These are phyloP conservation scores for Drosophila asahinai DNA, from an alignment of 1,140 invertebrate genomes.

Conservation along the genomic window DNA sequence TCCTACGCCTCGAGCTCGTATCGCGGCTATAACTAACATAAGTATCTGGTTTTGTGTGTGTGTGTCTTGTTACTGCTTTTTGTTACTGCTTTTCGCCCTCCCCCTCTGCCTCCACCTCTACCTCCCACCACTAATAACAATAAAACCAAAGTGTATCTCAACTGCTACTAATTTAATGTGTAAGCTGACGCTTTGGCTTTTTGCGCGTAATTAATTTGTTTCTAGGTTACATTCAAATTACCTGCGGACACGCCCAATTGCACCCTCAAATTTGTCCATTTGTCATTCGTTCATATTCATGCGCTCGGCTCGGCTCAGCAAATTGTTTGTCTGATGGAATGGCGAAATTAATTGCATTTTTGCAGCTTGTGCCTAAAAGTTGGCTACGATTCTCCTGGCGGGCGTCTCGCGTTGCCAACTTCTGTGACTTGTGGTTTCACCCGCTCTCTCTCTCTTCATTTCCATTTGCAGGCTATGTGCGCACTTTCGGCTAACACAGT, in stretches of 20 bases:
- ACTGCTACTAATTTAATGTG: constrained; percentile 47
- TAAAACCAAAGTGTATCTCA: constrained; percentile 30
- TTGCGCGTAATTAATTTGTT: constrained; percentile 52
- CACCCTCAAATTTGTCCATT: constrained; percentile 58
- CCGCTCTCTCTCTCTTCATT: constrained; percentile 14
- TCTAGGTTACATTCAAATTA: constrained; percentile 48
- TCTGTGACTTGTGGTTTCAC: constrained; percentile 18
- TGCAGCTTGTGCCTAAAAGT: constrained; percentile 46
- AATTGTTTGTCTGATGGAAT: constrained; percentile 1
- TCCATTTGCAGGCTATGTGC: constrained; percentile 53
- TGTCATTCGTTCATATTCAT: constrained; percentile 51
- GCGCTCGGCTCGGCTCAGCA: constrained; percentile 15
- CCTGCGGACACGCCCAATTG: constrained; percentile 71
- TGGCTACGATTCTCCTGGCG: constrained; percentile 14
- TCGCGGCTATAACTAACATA: constrained; percentile 70
- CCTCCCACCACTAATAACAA: constrained; percentile 20
- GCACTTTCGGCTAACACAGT: constrained; percentile 56
- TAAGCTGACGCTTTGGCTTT: constrained; percentile 35
- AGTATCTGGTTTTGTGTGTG: constrained; percentile 23
- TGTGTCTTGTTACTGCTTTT: constrained; percentile 27
- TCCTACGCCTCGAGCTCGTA: constrained; percentile 45
- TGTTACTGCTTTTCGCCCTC: constrained; percentile 21
- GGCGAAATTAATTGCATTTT: constrained; percentile 21
- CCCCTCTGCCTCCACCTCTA: too few relatives aligned
- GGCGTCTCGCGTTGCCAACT: constrained; percentile 49